Conservation (phyloP, 1,140 invertebrate species). For the Theocolax elegans region DNA sequence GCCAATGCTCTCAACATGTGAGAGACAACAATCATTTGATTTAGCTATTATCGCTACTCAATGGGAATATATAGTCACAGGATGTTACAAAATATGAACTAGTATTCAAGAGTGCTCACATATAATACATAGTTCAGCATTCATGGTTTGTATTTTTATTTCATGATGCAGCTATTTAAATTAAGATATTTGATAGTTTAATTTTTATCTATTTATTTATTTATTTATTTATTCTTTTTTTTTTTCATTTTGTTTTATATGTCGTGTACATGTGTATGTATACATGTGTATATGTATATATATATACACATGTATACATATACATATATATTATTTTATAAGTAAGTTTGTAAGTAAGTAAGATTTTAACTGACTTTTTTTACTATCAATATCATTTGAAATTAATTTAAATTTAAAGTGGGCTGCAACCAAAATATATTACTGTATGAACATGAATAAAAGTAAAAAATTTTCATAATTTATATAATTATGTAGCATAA, state of each 20-base stretch:
- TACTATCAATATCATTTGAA: too few species aligned
- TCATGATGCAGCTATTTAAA: conserved; percentile 59
- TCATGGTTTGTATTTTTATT: conserved; percentile 64
- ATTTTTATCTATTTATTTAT: conserved; percentile 25
- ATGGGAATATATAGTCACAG: conserved; percentile 59
- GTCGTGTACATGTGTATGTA: too few species aligned
- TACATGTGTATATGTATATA: too few species aligned
- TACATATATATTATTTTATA: too few species aligned
- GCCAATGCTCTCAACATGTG: conserved; percentile 63
- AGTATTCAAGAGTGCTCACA: conserved; percentile 60
- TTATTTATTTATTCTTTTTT: conserved; percentile 29
- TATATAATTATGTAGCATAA: background rate
- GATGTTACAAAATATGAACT: conserved; percentile 61
- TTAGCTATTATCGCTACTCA: conserved; percentile 68
- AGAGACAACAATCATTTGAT: conserved; percentile 67
- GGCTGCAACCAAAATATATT: conserved; percentile 38
- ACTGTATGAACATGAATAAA: conserved; percentile 33
- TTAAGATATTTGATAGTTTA: background rate
- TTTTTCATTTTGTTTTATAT: conserved; percentile 14
- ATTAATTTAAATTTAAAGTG: conserved; percentile 23
- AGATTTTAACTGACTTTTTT: too few species aligned
- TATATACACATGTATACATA: too few species aligned
- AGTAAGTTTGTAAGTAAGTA: too few species aligned
- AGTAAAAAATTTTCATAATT: conserved; percentile 20
- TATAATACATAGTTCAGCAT: conserved; percentile 64